Conservation (phyloP, 2,797 vertebrate species). For the Cynopterus sphinx region DNA sequence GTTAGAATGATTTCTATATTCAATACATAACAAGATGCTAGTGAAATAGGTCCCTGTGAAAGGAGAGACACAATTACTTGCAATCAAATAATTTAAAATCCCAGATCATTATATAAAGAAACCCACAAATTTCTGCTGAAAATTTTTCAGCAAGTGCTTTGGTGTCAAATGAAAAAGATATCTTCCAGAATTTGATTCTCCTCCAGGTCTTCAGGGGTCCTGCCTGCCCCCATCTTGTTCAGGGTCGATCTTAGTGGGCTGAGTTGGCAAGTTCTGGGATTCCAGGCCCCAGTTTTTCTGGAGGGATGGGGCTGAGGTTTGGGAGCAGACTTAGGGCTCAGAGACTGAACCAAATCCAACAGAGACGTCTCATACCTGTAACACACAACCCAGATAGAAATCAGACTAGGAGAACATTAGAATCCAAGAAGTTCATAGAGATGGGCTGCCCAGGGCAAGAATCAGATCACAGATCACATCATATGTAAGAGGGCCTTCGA, state of each 20-base stretch:
- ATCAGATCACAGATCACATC: neutral
- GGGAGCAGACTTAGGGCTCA: slow-evolving; percentile 85
- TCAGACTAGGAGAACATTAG: neutral
- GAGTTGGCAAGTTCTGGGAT: accelerated
- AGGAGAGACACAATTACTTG: slow-evolving; percentile 63
- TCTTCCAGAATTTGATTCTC: slow-evolving; percentile 95
- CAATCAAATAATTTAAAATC: slow-evolving; percentile 80
- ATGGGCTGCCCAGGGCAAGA: neutral
- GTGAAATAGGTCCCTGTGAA: slow-evolving; percentile 56
- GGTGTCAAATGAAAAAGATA: slow-evolving; percentile 96
- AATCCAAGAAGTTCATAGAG: neutral
- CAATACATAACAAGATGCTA: slow-evolving; percentile 48
- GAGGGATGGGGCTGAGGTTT: slow-evolving; percentile 47
- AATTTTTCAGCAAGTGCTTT: neutral
- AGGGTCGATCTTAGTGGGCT: neutral
- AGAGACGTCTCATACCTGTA: slow-evolving; percentile 90
- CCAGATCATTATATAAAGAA: slow-evolving; percentile 63
- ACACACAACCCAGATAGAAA: slow-evolving; percentile 61
- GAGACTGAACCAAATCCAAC: slow-evolving; percentile 90
- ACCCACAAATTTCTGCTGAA: slow-evolving; percentile 45
- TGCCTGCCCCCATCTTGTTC: slow-evolving; percentile 66
- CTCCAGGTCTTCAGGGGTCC: slow-evolving; percentile 88
- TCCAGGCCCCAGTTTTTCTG: slow-evolving; percentile 63
- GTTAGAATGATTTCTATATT: slow-evolving; percentile 68
- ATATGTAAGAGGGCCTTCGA: neutral